These are phyloP conservation scores for Hypothenemus hampei DNA, from an alignment of 1,140 invertebrate species.

Conservation along the genomic window DNA sequence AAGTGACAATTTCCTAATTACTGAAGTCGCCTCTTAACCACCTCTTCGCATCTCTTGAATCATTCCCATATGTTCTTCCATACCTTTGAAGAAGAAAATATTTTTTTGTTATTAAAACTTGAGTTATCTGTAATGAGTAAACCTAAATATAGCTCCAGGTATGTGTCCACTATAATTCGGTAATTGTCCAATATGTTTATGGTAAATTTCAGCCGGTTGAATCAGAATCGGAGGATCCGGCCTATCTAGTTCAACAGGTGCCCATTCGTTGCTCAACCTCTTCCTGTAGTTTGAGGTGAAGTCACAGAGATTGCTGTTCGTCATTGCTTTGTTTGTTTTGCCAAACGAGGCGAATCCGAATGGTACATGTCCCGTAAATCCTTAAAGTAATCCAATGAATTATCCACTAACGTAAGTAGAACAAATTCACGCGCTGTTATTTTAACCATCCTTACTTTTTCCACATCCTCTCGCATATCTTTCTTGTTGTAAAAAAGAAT, in stretches of 20 bases:
- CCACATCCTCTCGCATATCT: conserved; percentile 31
- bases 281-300: conserved; percentile 65
- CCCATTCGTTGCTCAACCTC: conserved; percentile 61
- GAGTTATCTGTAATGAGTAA: conserved; percentile 21
- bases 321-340: conserved; percentile 55
- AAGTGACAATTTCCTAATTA: background rate
- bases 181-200: conserved; percentile 62
- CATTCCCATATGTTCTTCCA: conserved; percentile 66
- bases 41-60: conserved; percentile 63
- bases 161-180: conserved; percentile 70
- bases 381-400: conserved; percentile 38
- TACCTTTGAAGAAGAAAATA: conserved; percentile 55
- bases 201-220: conserved; percentile 57
- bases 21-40: conserved; percentile 52
- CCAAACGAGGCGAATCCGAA: conserved; percentile 61
- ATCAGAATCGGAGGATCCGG: conserved; percentile 50
- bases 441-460: conserved; percentile 21
- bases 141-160: conserved; percentile 62
- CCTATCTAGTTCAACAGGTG: conserved; percentile 53
- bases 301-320: conserved; percentile 59
- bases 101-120: background rate
- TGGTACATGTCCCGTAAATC: conserved; percentile 62
- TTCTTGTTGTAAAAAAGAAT: conserved; percentile 39
- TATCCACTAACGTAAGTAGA: background rate
- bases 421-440: background rate